Evolutionary conservation across 2,113 vertebrate species (phyloP).

Genomic region (Stegastes partitus): DNA sequence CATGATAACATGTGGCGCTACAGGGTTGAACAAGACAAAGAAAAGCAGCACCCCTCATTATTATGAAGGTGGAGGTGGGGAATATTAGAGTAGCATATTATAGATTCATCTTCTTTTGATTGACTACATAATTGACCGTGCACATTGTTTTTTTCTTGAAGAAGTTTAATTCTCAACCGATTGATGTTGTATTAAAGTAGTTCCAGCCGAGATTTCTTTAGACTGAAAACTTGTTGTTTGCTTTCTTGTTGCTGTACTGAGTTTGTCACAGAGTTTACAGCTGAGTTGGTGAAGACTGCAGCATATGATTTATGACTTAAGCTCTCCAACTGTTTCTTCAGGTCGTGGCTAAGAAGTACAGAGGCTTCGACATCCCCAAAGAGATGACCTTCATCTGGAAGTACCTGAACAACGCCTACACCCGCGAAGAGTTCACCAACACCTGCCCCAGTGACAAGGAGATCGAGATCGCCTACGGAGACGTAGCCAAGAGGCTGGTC

Average conservation of each 20-base stretch:
- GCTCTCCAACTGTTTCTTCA: conserved; percentile 64
- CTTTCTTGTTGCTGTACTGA: background rate
- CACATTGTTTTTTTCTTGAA: too few relatives aligned
- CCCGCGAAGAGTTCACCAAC: conserved; percentile 97
- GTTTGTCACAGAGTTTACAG: background rate
- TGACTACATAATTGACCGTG: too few relatives aligned
- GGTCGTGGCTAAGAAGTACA: conserved; percentile 98
- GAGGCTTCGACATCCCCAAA: conserved; percentile 96
- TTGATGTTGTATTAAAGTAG: too few relatives aligned
- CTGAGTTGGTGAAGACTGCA: background rate
- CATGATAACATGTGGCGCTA: too few relatives aligned
- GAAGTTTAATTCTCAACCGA: too few relatives aligned
- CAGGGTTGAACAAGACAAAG: too few relatives aligned
- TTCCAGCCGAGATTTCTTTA: background rate
- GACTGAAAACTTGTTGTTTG: too few relatives aligned
- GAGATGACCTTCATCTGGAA: conserved; percentile 95
- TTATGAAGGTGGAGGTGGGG: too few relatives aligned
- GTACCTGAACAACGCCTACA: conserved; percentile 94
- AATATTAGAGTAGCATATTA: too few relatives aligned
- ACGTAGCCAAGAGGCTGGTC: conserved; percentile 97
- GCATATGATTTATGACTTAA: background rate
- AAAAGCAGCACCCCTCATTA: too few relatives aligned
- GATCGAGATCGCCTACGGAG: conserved; percentile 97
- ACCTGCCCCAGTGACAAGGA: conserved; percentile 98
- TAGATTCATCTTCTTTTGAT: too few relatives aligned